A percentile compares a stretch with the other conserved stretches of the same genome.
Evolutionary conservation across 2,113 vertebrate genomes (phyloP).

Genomic region (Poeciliopsis turrubarensis): DNA sequence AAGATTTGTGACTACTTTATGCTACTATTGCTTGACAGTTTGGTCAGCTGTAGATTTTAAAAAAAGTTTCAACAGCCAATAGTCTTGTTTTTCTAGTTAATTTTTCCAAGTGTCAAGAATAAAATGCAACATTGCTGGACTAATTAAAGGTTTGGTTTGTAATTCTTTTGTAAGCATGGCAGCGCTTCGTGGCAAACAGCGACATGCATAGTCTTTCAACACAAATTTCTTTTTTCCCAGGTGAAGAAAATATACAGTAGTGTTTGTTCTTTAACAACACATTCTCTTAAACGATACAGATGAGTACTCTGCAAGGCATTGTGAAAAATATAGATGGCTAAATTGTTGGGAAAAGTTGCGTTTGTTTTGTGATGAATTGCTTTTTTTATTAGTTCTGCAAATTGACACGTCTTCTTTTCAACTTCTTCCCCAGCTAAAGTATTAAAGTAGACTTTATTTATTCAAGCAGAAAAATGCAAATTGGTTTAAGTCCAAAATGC

Average conservation of each 20-base stretch:
- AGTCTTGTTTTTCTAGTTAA: background rate
- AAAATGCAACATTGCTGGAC: background rate
- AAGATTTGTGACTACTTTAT: too few relatives aligned
- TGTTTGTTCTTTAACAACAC: background rate
- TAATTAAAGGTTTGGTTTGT: background rate
- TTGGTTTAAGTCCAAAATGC: conserved; percentile 31
- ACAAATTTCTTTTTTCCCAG: background rate
- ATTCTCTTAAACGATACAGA: background rate
- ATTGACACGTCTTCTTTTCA: conserved; percentile 9
- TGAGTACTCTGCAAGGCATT: background rate
- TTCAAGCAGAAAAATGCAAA: conserved; percentile 33
- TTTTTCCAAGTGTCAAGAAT: background rate
- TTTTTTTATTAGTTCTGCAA: background rate
- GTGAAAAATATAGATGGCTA: background rate
- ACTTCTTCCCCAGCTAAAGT: background rate
- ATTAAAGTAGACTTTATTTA: conserved; percentile 31
- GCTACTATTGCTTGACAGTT: too few relatives aligned
- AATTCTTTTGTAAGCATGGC: background rate
- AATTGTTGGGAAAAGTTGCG: background rate
- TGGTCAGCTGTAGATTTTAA: too few relatives aligned
- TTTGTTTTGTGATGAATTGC: background rate
- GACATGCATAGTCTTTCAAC: background rate
- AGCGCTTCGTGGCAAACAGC: background rate
- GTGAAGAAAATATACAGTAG: background rate
- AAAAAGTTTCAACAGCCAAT: background rate